Conservation (phyloP, 2,888 invertebrate genomes). For the Limulus polyphemus region DNA sequence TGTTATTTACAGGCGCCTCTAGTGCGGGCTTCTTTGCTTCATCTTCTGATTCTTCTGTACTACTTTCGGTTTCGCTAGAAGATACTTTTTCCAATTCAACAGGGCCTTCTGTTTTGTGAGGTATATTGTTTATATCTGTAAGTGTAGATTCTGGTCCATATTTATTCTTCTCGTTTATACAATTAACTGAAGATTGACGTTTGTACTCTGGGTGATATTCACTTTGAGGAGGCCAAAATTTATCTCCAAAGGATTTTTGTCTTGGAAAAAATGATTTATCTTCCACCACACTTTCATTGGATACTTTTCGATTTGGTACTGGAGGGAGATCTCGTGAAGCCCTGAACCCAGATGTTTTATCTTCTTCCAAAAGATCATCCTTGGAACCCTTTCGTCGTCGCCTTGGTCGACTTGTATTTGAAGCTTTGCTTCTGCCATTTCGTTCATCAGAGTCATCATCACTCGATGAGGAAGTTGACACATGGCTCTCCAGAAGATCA, state of each 20-base stretch:
- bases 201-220: background rate
- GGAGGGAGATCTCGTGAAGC: background rate
- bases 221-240: background rate
- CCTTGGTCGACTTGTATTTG: background rate
- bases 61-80: conserved; percentile 1
- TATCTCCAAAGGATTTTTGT: background rate
- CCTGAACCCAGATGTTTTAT: too few relatives aligned
- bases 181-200: background rate
- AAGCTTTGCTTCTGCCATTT: background rate
- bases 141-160: background rate
- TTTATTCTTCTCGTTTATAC: background rate
- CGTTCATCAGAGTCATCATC: conserved; percentile 3
- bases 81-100: background rate
- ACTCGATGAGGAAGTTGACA: conserved; percentile 3
- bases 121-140: background rate
- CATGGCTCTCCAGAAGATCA: background rate
- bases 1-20: conserved; percentile 15
- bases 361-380: conserved; percentile 1
- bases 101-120: background rate
- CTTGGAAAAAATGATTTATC: background rate
- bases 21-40: conserved; percentile 31
- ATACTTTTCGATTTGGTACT: background rate
- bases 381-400: background rate
- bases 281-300: background rate
- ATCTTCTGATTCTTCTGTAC: conserved; percentile 31